These are phyloP conservation scores for Heliconius hewitsoni DNA, from an alignment of 1,140 invertebrate species.

Conservation along the genomic window DNA sequence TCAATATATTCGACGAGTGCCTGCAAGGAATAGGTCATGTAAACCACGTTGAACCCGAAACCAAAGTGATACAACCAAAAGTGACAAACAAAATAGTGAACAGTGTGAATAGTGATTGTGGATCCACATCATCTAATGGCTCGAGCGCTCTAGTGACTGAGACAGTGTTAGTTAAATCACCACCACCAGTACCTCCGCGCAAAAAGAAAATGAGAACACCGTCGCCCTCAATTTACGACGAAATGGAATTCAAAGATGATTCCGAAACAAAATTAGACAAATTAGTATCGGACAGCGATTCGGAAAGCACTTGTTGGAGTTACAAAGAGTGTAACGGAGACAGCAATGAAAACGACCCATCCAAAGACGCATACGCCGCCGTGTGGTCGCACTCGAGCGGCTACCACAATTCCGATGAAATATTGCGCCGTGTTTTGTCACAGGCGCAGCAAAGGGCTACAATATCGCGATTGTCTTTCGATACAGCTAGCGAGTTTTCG, in stretches of 20 bases:
- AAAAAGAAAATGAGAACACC: constrained; percentile 51
- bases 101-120: constrained; percentile 54
- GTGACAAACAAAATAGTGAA: constrained; percentile 46
- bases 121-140: constrained; percentile 52
- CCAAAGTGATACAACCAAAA: constrained; percentile 44
- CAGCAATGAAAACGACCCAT: constrained; percentile 45
- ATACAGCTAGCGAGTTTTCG: constrained; percentile 65
- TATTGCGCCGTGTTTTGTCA: constrained; percentile 59
- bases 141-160: constrained; percentile 61
- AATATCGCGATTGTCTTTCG: constrained; percentile 64
- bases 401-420: constrained; percentile 72
- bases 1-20: constrained; percentile 78
- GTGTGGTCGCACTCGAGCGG: constrained; percentile 74
- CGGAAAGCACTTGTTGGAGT: constrained; percentile 73
- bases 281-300: constrained; percentile 55
- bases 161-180: constrained; percentile 44
- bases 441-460: constrained; percentile 66
- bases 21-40: constrained; percentile 54
- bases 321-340: constrained; percentile 69
- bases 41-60: constrained; percentile 44
- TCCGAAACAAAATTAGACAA: neutral
- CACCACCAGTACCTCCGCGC: constrained; percentile 62
- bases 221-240: constrained; percentile 54
- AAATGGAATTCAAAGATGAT: constrained; percentile 49
- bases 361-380: constrained; percentile 55